Evolutionary conservation across 2,797 vertebrate species (phyloP).

Genomic region (Paratrypauchen microcephalus): DNA sequence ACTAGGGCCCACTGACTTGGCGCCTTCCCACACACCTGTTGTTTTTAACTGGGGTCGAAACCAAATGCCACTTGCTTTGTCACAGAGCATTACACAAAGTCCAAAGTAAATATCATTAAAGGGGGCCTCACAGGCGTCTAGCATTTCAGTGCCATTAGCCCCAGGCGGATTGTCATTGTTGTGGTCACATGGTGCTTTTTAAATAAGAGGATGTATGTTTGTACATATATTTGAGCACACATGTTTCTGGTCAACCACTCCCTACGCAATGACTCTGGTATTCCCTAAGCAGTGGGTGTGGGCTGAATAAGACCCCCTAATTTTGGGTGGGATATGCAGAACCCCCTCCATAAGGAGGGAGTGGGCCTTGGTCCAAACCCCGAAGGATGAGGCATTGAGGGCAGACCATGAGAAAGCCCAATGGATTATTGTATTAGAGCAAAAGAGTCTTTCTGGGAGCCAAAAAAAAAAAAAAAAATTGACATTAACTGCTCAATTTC

Average conservation of each 20-base stretch:
- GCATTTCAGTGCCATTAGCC: neutral
- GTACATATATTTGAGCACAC: conserved; percentile 38
- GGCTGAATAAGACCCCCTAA: conserved; percentile 60
- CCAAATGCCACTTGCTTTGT: conserved; percentile 37
- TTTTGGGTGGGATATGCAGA: conserved; percentile 61
- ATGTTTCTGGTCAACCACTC: conserved; percentile 63
- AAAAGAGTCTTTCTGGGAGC: conserved; percentile 39
- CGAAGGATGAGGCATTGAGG: conserved; percentile 38
- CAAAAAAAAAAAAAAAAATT: conserved; percentile 64
- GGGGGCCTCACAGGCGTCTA: neutral
- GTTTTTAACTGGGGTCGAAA: conserved; percentile 47
- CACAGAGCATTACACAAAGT: conserved; percentile 19
- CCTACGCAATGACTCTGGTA: conserved; percentile 58
- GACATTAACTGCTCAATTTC: conserved; percentile 52
- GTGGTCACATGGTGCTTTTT: conserved; percentile 1
- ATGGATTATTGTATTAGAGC: conserved; percentile 54
- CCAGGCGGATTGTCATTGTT: conserved; percentile 12
- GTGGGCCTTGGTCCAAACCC: conserved; percentile 41
- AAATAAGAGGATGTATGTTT: conserved; percentile 28
- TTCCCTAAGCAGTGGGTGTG: conserved; percentile 55
- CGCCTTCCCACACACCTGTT: conserved; percentile 52
- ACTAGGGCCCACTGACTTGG: conserved; percentile 19
- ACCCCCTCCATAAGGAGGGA: conserved; percentile 33
- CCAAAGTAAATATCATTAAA: conserved; percentile 32
- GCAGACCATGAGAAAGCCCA: conserved; percentile 32